phyloP scores from a whole-genome alignment of 2,888 invertebrate genomes.

The Osmoderma eremita region DNA sequence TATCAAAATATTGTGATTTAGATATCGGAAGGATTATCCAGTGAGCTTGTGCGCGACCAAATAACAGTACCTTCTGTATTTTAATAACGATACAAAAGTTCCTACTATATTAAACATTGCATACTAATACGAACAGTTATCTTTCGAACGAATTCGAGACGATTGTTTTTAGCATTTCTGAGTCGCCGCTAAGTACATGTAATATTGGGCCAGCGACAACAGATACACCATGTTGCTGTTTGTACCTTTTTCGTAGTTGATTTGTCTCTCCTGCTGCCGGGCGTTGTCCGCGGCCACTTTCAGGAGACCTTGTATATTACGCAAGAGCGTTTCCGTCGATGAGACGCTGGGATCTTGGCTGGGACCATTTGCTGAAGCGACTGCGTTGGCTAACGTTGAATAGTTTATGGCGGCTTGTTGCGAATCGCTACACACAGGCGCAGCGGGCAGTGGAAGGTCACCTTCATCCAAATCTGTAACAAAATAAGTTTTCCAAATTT shows the following conservation, averaged over 20 bases:
- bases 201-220: constrained; percentile 64
- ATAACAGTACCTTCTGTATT: constrained; percentile 18
- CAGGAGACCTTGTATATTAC: constrained; percentile 94
- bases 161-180: constrained; percentile 60
- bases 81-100: constrained; percentile 4
- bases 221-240: constrained; percentile 66
- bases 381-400: constrained; percentile 76
- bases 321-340: constrained; percentile 91
- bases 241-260: constrained; percentile 96
- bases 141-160: constrained; percentile 1
- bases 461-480: constrained; percentile 80
- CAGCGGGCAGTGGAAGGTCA: constrained; percentile 72
- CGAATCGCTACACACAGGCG: constrained; percentile 65
- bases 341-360: constrained; percentile 73
- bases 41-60: constrained; percentile 35
- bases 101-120: neutral
- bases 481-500: constrained; percentile 44
- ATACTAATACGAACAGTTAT: neutral
- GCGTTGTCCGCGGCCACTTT: constrained; percentile 98
- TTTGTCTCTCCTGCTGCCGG: constrained; percentile 93
- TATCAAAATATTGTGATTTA: constrained; percentile 21
- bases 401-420: constrained; percentile 85
- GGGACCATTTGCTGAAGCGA: constrained; percentile 67
- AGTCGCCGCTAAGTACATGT: constrained; percentile 64
- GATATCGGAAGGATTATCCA: constrained; percentile 23